Evolutionary conservation across 64 coral and sea anemone genomes (phyloP), one percentile per base, ranked within the genome.

Genomic region (Anthopleura sola): DNA sequence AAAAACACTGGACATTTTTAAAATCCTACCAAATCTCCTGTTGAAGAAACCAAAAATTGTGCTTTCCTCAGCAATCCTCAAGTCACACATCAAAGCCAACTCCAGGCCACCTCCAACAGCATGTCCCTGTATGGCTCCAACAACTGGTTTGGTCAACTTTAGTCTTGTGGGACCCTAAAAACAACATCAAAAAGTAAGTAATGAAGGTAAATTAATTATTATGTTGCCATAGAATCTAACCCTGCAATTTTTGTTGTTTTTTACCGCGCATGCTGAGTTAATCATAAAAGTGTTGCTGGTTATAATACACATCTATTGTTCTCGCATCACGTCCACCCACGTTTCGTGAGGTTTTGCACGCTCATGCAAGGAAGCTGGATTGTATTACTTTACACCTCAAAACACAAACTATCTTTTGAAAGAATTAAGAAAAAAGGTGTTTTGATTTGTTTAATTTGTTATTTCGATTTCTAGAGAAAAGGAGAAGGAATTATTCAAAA

Each of bases 31-130:
- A 98, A 98, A 98, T 91, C 95, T 89, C 66, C 95, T 89, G 79
- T 98, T 98, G n/a, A 98, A 94, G 74, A 93, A 89, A 33, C 95
- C 95, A 93, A 98, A 94, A 38, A 94, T 50, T 8, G 92, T 78
- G 60, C 92, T 86, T 84, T 98, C 87, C 80, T 93, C 95, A 37
- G 87, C 88, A 83, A 98, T 85, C 37, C 95, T 86, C 53, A 98
- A 55, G 54, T 98, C 95, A 81, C 95, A 98, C 82, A 94, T 88
- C 53, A 98, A 82, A 18, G 95, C 92, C 32, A 98, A 34, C 75
- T 98, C 95, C 86, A 98, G 64, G 14, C 95, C 95, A 31, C 95
- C 95, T 36, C 92, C 95, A 75, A 98, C 95, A 60, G 95, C 95
- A 87, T 98, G 75, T 7, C 95, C 95, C 78, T 91, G 87, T 24